A percentile compares a stretch with the other conserved stretches of the same genome.
These are phyloP conservation scores for Chloebia gouldiae DNA, from an alignment of 2,113 vertebrate species.

Conservation along the genomic window DNA sequence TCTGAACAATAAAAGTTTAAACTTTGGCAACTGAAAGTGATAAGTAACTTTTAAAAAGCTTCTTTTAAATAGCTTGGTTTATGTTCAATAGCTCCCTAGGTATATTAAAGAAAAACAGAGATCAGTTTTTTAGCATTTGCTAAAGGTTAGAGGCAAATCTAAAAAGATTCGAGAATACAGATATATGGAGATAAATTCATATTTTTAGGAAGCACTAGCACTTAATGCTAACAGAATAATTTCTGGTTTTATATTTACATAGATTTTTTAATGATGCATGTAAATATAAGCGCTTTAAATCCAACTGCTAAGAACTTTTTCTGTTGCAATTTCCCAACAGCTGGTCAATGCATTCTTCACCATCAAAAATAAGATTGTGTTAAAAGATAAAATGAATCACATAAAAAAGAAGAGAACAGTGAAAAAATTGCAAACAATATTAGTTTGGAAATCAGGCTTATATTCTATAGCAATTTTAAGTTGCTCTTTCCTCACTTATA, in stretches of 20 bases:
- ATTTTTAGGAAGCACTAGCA: neutral
- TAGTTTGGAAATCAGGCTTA: neutral
- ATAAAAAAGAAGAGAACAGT: neutral
- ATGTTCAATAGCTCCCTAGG: neutral
- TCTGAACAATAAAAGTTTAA: neutral
- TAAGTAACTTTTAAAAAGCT: constrained; percentile 4
- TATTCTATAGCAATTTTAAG: neutral
- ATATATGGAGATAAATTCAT: neutral
- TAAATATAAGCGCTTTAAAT: neutral
- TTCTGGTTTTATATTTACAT: neutral
- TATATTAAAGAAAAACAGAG: neutral
- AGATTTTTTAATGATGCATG: neutral
- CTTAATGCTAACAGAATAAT: neutral
- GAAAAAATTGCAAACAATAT: neutral
- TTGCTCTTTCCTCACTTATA: neutral
- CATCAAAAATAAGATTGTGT: neutral
- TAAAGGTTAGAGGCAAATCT: neutral
- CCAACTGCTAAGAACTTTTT: neutral
- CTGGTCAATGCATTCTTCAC: neutral
- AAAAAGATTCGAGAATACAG: neutral
- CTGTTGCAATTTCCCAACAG: neutral
- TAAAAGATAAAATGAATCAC: neutral
- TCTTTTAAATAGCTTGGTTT: neutral
- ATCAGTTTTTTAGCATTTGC: neutral
- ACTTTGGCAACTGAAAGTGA: neutral